A percentile compares a stretch with the other conserved stretches of the same genome.
Conservation (phyloP, 1,140 invertebrate genomes). For the Copidosoma floridanum region DNA sequence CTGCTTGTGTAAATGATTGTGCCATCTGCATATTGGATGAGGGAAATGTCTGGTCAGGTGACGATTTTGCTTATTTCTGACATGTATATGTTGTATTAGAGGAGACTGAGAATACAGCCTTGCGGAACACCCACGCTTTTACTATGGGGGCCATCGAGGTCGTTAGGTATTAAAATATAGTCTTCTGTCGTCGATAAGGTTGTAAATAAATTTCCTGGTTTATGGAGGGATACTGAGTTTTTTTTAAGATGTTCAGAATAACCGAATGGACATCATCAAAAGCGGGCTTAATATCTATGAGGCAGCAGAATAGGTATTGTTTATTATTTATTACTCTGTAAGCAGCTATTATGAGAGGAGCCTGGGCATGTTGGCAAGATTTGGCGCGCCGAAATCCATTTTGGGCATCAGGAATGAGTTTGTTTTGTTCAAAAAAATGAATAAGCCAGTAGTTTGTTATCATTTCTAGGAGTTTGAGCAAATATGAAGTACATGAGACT, state of each 20-base stretch:
- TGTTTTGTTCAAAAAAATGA: neutral
- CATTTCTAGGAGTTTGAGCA: conserved; percentile 5
- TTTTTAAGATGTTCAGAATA: neutral
- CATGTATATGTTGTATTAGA: conserved; percentile 22
- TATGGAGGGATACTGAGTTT: neutral
- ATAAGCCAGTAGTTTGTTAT: neutral
- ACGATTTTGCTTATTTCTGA: neutral
- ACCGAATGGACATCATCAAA: conserved; percentile 10
- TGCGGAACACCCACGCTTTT: conserved; percentile 19
- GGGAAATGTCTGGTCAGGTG: neutral
- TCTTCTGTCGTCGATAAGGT: conserved; percentile 6
- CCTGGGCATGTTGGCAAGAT: conserved; percentile 6
- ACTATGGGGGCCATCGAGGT: neutral
- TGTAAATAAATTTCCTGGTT: neutral
- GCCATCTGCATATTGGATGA: conserved; percentile 19
- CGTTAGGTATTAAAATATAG: neutral
- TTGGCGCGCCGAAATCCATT: conserved; percentile 14
- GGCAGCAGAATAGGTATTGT: neutral
- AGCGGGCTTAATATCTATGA: conserved; percentile 16
- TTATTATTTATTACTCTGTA: neutral
- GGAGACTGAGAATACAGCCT: conserved; percentile 16
- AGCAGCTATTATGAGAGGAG: neutral
- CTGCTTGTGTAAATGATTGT: too few species aligned
- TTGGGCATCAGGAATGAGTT: neutral
- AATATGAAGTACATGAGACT: conserved; percentile 10